phyloP scores from a whole-genome alignment of 2,888 invertebrate genomes.

The Chrysolina haemoptera region DNA sequence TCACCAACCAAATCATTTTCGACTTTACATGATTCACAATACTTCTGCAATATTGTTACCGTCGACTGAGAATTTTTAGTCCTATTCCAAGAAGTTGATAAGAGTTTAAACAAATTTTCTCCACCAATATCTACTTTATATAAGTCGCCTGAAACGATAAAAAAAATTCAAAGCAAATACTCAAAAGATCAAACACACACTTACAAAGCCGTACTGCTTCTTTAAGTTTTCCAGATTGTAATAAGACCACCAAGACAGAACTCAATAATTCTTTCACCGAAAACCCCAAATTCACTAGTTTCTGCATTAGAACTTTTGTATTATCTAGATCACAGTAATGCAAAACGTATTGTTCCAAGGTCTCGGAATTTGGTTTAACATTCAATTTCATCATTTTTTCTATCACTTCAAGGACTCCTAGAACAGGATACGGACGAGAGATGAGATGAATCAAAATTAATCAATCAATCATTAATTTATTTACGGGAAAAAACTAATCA shows the following conservation, averaged over 20 bases:
- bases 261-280: constrained; percentile 67
- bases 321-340: constrained; percentile 73
- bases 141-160: constrained; percentile 29
- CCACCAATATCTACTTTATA: constrained; percentile 72
- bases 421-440: constrained; percentile 39
- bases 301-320: constrained; percentile 71
- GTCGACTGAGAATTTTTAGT: constrained; percentile 71
- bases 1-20: constrained; percentile 74
- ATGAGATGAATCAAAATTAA: too few relatives aligned
- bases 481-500: too few relatives aligned
- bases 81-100: constrained; percentile 71
- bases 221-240: constrained; percentile 57
- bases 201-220: constrained; percentile 72
- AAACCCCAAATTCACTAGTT: constrained; percentile 70
- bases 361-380: constrained; percentile 74
- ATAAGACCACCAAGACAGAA: constrained; percentile 71
- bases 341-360: constrained; percentile 73
- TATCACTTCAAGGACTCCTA: constrained; percentile 73
- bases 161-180: neutral
- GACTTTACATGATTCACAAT: constrained; percentile 68
- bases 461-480: neutral
- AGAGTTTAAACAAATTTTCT: constrained; percentile 69
- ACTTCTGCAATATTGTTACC: constrained; percentile 71
- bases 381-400: constrained; percentile 72
- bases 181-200: constrained; percentile 52